Conservation (phyloP, 2,113 vertebrate species). For the Protomyctophum bolini region DNA sequence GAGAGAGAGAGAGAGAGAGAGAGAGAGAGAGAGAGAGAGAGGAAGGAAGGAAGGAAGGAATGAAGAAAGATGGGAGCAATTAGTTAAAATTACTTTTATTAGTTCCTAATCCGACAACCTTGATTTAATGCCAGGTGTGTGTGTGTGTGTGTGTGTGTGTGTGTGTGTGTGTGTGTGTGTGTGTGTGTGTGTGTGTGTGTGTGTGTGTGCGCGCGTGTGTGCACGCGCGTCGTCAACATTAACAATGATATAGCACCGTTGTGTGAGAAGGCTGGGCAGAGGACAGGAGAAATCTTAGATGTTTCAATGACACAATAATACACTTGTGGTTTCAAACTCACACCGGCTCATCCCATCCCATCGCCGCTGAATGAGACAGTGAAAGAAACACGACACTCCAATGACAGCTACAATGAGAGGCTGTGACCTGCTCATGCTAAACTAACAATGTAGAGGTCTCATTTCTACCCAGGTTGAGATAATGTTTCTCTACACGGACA, state of each 20-base stretch:
- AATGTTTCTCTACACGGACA: conserved; percentile 19
- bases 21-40: background rate
- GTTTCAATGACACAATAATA: conserved; percentile 23
- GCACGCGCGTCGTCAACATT: background rate
- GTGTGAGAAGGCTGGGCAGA: background rate
- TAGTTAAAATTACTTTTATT: conserved; percentile 18
- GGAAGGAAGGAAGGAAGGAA: background rate
- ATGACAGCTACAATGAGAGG: conserved; percentile 8
- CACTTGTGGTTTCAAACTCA: conserved; percentile 34
- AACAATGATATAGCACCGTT: background rate
- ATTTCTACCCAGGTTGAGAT: conserved; percentile 2
- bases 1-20: conserved; percentile 5
- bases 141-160: conserved; percentile 1
- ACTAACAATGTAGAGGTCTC: conserved; percentile 7
- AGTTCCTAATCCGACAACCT: too few species aligned
- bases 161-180: conserved; percentile 10
- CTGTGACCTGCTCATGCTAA: conserved; percentile 8
- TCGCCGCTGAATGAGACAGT: conserved; percentile 23
- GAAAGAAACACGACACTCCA: conserved; percentile 22
- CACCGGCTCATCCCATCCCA: conserved; percentile 3
- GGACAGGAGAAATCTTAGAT: conserved; percentile 34
- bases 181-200: background rate
- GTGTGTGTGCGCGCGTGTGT: background rate
- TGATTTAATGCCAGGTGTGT: background rate
- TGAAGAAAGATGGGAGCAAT: background rate